Base-by-base conservation (phyloP, 2,888 invertebrate species). In the Iphiclides podalirius region DNA sequence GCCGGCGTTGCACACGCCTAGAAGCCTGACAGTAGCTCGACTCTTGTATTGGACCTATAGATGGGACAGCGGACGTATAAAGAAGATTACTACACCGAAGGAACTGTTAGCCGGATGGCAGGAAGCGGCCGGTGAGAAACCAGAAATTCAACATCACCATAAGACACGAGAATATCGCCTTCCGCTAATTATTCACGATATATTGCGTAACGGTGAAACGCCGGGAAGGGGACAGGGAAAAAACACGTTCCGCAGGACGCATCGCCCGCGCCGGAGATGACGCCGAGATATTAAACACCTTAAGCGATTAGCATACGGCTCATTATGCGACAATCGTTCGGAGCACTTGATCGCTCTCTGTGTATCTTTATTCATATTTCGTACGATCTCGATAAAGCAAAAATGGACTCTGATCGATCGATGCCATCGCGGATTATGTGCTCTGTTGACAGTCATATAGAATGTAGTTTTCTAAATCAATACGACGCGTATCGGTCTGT, bases 181-280 rank as follows among this genome's bases (percentile, higher is more conserved):
- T 88, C 88, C 88, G 87, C 85, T 87, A 88, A 88, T 88, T 88
- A 88, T 87, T 87, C 83, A 87, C 87, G 81, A 88, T 86, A 83
- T 82, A 87, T 88, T 87, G 79, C 88, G 77, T 88, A 88, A 88
- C 88, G 88, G 88, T 86, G 87, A 86, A 87, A 85, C 83, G 75
- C 81, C 87, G 83, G 88, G 88, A 87, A 83, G 79, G 79, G 78
- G 83, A 66, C 75, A 71, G 75, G 78, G 80, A 84, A 83, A 79
- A 87, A 86, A 87, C 87, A 69, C 63, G 85, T 72, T 79, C 70
- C 65, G 78, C 85, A 85, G 87, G 87, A 87, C 84, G 84, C 71
- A 72, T 55, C 42, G 63, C 44, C n/a, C n/a, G n/a, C n/a, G n/a
- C n/a, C n/a, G n/a, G n/a, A n/a, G n/a, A n/a, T n/a, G n/a, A 64